A percentile compares a stretch with the other conserved stretches of the same genome.
Conservation (phyloP, 2,797 vertebrate species). For the Tapirus indicus region DNA sequence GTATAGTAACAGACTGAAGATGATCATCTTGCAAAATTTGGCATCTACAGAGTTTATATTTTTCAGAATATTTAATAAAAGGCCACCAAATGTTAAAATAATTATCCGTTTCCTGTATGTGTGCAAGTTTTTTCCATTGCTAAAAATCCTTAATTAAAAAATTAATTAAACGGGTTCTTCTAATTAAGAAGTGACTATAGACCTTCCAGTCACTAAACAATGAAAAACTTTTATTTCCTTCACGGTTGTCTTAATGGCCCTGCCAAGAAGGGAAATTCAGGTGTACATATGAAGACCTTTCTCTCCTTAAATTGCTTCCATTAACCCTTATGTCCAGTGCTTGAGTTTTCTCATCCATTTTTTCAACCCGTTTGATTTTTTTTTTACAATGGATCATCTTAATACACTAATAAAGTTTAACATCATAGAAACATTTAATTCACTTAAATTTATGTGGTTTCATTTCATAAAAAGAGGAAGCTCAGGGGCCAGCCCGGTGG, state of each 20-base stretch:
- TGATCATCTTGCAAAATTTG: slow-evolving; percentile 81
- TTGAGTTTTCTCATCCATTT: background rate
- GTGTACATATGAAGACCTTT: slow-evolving; percentile 41
- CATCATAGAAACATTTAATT: background rate
- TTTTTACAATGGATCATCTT: background rate
- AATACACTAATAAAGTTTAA: background rate
- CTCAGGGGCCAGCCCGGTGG: background rate
- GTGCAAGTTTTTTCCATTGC: slow-evolving; percentile 70
- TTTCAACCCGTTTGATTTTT: background rate
- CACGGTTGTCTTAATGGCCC: background rate
- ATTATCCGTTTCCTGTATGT: slow-evolving; percentile 81
- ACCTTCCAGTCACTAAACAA: slow-evolving; percentile 65
- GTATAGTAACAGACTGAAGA: slow-evolving; percentile 79
- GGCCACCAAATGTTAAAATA: slow-evolving; percentile 85
- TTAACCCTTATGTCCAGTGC: background rate
- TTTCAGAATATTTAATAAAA: slow-evolving; percentile 86
- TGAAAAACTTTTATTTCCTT: slow-evolving; percentile 69
- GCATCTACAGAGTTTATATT: slow-evolving; percentile 82
- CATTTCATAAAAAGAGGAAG: background rate
- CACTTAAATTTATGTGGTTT: background rate
- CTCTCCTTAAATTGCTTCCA: background rate
- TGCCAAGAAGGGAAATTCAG: slow-evolving; percentile 52
- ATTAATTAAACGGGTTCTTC: slow-evolving; percentile 67
- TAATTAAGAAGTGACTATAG: slow-evolving; percentile 75
- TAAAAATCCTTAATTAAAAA: slow-evolving; percentile 81